Evolutionary conservation across 1,140 invertebrate species (phyloP), one percentile per base, ranked within the genome.

Genomic region (Hypsibius dujardini): DNA sequence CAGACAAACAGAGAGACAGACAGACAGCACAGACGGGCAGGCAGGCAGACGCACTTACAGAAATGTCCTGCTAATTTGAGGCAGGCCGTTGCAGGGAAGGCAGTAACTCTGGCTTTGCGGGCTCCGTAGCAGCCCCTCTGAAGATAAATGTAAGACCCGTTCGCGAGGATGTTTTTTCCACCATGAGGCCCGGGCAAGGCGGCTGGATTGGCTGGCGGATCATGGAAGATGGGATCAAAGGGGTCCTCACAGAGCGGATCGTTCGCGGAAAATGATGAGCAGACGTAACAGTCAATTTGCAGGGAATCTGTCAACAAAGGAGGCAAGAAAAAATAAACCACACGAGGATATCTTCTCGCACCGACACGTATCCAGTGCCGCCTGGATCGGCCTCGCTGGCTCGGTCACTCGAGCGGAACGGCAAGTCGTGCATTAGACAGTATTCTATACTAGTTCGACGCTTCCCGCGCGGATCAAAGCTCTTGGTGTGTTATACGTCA

Each of bases 31-130:
- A 7, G 7, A 56, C 50, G n/a, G 50, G 7, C 7, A n/a, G 7
- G 50, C 50, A 56, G 50, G n/a, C 7, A 56, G 50, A 7, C 50
- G n/a, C n/a, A n/a, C 80, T 83, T 81, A 92, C 90, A 87, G 78
- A 87, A 90, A 73, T 85, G 83, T 70, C 92, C 92, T 67, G 86
- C 86, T 62, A 95, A 86, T 82, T 98, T 98, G 74, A 98, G 90
- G 80, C 95, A 98, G 62, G 92, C 88, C 0, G 93, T 95, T 46
- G 92, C 95, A 0, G 94, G 95, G 81, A 96, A 98, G 1, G 95
- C 81, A 0, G 94, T 95, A 77, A 92, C 86, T 69, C 94, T 82
- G 2, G 87, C 87, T 81, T 94, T 95, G 72, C 92, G 83, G 0
- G 91, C 92, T 0, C 92, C 90, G 85, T 90, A 88, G 78, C 95